Percentiles rank a stretch among this genome's conserved stretches.
Evolutionary conservation across 1,140 invertebrate genomes (phyloP).

Genomic region (Steinernema feltiae): DNA sequence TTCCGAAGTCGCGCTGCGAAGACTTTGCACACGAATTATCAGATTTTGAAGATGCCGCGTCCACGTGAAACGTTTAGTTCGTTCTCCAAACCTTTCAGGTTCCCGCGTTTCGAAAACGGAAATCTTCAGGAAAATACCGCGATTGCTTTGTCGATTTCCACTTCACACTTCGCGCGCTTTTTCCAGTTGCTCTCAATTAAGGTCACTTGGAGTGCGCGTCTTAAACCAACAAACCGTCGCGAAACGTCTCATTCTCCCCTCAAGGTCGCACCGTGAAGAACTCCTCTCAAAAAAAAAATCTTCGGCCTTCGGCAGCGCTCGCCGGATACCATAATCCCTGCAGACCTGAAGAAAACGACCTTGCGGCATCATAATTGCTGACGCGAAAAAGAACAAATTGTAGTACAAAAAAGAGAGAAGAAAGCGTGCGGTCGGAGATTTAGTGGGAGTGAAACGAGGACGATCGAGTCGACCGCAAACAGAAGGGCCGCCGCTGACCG

Average conservation of each 20-base stretch:
- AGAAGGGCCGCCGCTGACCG: too few species aligned
- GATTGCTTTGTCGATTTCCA: background rate
- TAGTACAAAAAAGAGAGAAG: background rate
- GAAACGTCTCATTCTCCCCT: background rate
- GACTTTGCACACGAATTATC: too few species aligned
- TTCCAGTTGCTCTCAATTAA: background rate
- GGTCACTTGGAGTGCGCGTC: background rate
- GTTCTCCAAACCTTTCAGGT: too few species aligned
- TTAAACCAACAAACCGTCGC: constrained; percentile 8
- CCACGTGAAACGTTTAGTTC: too few species aligned
- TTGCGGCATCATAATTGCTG: background rate
- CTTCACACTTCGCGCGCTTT: background rate
- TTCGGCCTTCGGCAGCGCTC: background rate
- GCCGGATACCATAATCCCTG: background rate
- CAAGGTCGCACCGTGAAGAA: constrained; percentile 7
- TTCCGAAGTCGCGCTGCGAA: too few species aligned
- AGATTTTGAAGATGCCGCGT: too few species aligned
- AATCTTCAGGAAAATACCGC: too few species aligned
- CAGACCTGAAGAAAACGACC: background rate
- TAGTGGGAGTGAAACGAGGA: too few species aligned
- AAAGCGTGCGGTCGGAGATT: background rate
- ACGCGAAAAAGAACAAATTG: background rate
- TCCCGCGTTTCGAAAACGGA: too few species aligned
- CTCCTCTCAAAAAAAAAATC: background rate
- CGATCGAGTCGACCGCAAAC: too few species aligned